Conservation (phyloP, 1,140 invertebrate species). For the Macrotrachela quadricornifera region DNA sequence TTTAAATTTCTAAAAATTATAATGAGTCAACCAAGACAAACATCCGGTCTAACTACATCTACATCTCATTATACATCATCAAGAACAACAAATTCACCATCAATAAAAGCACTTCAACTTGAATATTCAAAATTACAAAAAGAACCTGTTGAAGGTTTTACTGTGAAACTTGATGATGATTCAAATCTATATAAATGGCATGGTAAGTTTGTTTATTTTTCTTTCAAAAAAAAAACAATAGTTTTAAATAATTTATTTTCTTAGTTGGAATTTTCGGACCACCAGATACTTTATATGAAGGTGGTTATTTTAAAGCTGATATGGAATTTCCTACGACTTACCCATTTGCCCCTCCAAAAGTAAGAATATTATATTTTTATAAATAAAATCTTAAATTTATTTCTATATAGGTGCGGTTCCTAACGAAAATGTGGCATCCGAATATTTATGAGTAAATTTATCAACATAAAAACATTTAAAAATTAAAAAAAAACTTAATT, state of each 20-base stretch:
- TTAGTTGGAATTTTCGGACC: slow-evolving; percentile 66
- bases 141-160: slow-evolving; percentile 93
- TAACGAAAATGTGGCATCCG: slow-evolving; percentile 98
- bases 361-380: slow-evolving; percentile 62
- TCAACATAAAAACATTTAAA: too few relatives aligned
- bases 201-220: slow-evolving; percentile 43
- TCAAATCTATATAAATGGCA: slow-evolving; percentile 98
- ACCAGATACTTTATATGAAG: slow-evolving; percentile 87
- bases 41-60: slow-evolving; percentile 96
- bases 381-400: too few relatives aligned
- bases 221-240: neutral
- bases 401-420: slow-evolving; percentile 42
- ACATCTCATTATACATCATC: slow-evolving; percentile 92
- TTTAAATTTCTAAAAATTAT: too few relatives aligned
- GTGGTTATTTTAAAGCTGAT: slow-evolving; percentile 97
- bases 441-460: slow-evolving; percentile 56
- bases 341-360: slow-evolving; percentile 88
- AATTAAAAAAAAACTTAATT: too few relatives aligned
- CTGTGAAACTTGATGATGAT: slow-evolving; percentile 82
- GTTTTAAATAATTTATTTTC: slow-evolving; percentile 42
- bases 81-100: slow-evolving; percentile 86
- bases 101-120: slow-evolving; percentile 70
- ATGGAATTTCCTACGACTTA: slow-evolving; percentile 94
- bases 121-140: slow-evolving; percentile 91
- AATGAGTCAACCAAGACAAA: slow-evolving; percentile 53